A percentile compares a stretch with the other conserved stretches of the same genome.
Evolutionary conservation across 2,113 vertebrate species (phyloP).

Genomic region (Hippocampus guttulatus): DNA sequence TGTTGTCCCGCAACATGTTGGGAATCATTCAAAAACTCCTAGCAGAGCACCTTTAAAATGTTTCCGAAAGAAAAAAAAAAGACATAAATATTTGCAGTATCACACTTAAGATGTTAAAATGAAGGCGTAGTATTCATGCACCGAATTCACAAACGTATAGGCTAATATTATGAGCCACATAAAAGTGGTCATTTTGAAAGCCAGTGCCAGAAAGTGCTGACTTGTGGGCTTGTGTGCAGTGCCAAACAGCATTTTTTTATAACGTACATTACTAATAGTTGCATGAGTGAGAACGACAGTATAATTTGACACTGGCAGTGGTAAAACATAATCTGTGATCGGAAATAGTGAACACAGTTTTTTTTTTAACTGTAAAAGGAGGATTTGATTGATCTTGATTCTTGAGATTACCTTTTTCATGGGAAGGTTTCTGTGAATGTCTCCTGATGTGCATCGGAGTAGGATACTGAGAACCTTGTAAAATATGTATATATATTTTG

Average conservation of each 20-base stretch:
- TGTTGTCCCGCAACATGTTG: slow-evolving; percentile 41
- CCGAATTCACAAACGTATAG: slow-evolving; percentile 37
- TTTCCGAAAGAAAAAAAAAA: slow-evolving; percentile 58
- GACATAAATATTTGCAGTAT: slow-evolving; percentile 62
- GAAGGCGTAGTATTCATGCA: slow-evolving; percentile 53
- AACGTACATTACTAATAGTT: neutral
- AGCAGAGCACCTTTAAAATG: slow-evolving; percentile 52
- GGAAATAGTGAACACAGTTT: slow-evolving; percentile 6
- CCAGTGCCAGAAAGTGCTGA: slow-evolving; percentile 43
- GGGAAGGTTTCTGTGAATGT: slow-evolving; percentile 45
- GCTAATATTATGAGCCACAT: slow-evolving; percentile 51
- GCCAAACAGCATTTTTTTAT: neutral
- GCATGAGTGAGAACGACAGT: neutral
- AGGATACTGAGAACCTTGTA: slow-evolving; percentile 64
- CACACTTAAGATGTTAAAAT: slow-evolving; percentile 53
- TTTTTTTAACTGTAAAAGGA: neutral
- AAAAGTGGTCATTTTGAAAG: slow-evolving; percentile 43
- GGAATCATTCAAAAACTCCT: slow-evolving; percentile 45
- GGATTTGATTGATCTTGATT: slow-evolving; percentile 12
- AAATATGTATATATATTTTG: slow-evolving; percentile 16
- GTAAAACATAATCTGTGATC: neutral
- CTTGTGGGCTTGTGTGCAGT: slow-evolving; percentile 1
- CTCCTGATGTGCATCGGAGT: slow-evolving; percentile 45
- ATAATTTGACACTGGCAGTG: neutral
- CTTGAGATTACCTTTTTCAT: slow-evolving; percentile 30